These are phyloP conservation scores for Channallabes apus DNA, from an alignment of 2,797 vertebrate genomes.

Conservation along the genomic window DNA sequence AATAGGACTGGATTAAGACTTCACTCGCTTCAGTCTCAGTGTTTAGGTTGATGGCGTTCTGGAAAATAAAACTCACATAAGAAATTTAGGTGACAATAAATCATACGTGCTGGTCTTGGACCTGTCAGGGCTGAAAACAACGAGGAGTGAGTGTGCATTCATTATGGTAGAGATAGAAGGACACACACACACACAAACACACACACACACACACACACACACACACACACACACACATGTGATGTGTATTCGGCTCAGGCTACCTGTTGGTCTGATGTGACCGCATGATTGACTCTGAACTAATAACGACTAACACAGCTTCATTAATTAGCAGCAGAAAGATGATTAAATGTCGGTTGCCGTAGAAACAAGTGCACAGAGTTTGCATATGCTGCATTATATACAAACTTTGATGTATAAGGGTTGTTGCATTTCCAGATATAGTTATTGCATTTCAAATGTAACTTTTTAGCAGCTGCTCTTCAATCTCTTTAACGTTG, in stretches of 20 bases:
- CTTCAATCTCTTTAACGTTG: neutral
- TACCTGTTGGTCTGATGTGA: neutral
- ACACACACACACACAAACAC: no score
- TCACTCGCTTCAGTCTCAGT: no score
- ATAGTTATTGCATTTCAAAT: neutral
- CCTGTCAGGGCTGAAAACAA: neutral
- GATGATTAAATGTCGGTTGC: neutral
- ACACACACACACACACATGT: neutral
- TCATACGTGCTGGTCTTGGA: neutral
- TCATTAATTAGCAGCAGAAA: neutral
- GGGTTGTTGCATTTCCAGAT: neutral
- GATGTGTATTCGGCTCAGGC: neutral
- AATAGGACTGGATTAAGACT: no score
- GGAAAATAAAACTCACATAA: no score
- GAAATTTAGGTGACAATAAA: neutral
- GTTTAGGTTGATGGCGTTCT: no score
- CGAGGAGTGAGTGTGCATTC: conserved; percentile 6
- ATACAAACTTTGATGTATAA: neutral
- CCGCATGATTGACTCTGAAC: neutral
- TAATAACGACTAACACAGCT: neutral
- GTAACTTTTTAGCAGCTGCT: neutral
- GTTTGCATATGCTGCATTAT: neutral
- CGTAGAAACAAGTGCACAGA: neutral
- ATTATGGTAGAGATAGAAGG: neutral
- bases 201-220: neutral